Conservation (phyloP, 1,140 invertebrate genomes). For the Acyrthosiphon pisum region DNA sequence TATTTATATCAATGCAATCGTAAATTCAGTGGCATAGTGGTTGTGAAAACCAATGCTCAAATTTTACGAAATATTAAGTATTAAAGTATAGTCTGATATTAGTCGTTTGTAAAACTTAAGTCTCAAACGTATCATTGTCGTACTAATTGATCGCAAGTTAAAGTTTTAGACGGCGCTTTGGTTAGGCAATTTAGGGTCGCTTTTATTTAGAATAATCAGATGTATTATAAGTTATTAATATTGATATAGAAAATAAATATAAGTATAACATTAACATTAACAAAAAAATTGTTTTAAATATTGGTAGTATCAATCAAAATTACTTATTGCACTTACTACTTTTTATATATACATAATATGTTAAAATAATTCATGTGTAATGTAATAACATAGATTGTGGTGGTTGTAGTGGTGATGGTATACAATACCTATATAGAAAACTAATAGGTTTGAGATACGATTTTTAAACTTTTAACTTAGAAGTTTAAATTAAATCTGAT, state of each 20-base stretch:
- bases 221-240: not conserved
- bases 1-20: not conserved
- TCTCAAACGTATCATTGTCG: not conserved
- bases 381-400: no score
- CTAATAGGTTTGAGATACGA: no score
- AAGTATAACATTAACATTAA: no score
- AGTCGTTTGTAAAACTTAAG: not conserved
- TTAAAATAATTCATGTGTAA: no score
- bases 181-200: not conserved
- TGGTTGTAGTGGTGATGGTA: no score
- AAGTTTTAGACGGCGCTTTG: not conserved
- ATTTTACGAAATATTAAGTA: not conserved
- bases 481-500: no score
- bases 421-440: no score
- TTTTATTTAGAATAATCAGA: not conserved
- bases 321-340: no score
- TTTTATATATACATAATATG: no score
- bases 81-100: not conserved
- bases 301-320: not conserved
- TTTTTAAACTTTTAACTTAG: no score
- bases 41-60: not conserved
- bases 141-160: not conserved
- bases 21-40: not conserved
- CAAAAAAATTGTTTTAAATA: not conserved
- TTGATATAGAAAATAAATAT: not conserved